These are phyloP conservation scores for Dicyrtoma fusca DNA, from an alignment of 2,888 invertebrate genomes.

Conservation along the genomic window DNA sequence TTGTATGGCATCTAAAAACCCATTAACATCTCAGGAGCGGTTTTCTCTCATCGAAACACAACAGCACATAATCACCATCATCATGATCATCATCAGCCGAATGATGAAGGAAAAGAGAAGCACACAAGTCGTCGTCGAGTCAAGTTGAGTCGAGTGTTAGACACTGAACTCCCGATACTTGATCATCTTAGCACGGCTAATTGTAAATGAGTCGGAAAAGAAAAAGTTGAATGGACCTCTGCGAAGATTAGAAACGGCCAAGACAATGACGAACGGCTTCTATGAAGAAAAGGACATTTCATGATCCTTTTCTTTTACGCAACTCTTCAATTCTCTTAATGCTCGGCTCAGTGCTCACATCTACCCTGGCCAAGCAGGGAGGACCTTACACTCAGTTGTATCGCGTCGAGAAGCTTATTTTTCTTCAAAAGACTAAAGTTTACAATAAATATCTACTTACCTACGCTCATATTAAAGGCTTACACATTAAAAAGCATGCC, in stretches of 20 bases:
- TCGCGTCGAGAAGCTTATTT: neutral
- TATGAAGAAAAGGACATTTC: constrained; percentile 42
- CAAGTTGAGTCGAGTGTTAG: neutral
- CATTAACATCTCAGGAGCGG: constrained; percentile 47
- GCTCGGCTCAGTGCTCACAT: constrained; percentile 27
- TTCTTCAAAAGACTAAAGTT: neutral
- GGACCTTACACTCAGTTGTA: neutral
- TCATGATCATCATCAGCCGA: constrained; percentile 13
- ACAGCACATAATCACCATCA: constrained; percentile 39
- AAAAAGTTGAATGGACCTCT: constrained; percentile 46
- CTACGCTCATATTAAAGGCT: neutral
- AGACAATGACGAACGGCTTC: constrained; percentile 43
- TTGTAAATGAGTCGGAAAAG: constrained; percentile 53
- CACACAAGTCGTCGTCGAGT: neutral
- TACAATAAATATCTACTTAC: neutral
- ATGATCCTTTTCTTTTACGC: constrained; percentile 36
- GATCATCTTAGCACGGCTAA: constrained; percentile 51
- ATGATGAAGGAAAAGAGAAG: constrained; percentile 8
- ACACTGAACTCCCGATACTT: constrained; percentile 22
- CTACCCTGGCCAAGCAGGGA: neutral
- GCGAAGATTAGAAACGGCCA: constrained; percentile 42
- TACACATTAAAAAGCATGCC: neutral
- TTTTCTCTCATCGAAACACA: constrained; percentile 34
- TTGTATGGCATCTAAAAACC: constrained; percentile 53
- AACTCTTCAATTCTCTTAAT: constrained; percentile 33